Conservation (phyloP, 1,140 invertebrate species). For the Brachystomella parvula region DNA sequence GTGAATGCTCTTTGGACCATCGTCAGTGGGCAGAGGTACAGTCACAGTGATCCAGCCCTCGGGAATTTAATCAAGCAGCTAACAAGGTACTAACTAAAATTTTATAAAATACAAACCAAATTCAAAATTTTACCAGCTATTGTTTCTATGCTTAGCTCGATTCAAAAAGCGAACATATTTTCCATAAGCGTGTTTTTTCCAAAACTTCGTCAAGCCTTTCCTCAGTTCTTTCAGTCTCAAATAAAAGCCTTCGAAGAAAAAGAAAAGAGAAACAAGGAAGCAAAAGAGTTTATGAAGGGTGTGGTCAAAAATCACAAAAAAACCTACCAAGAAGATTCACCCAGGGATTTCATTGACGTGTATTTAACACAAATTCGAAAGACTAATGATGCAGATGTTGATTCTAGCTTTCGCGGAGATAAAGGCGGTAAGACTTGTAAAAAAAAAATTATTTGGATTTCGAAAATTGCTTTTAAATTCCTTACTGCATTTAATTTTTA, state of each 20-base stretch:
- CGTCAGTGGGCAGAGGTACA: constrained; percentile 4
- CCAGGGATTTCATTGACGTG: constrained; percentile 23
- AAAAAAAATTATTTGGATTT: no score
- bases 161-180: not conserved
- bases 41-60: constrained; percentile 2
- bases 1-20: constrained; percentile 14
- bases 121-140: not conserved
- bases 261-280: no score
- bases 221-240: not conserved
- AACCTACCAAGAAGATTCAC: constrained; percentile 1
- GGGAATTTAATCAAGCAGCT: no score
- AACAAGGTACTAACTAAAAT: not conserved
- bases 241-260: not conserved
- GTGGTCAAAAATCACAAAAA: constrained; percentile 10
- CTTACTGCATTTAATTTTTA: no score
- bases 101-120: no score
- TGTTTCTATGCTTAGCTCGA: not conserved
- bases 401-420: constrained; percentile 19
- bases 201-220: not conserved
- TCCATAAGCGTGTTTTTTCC: not conserved
- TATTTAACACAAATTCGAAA: constrained; percentile 17
- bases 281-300: constrained; percentile 1
- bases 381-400: constrained; percentile 15
- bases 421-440: constrained; percentile 20
- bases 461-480: no score